phyloP scores from a whole-genome alignment of 2,113 vertebrate genomes.

The Alexandromys fortis region DNA sequence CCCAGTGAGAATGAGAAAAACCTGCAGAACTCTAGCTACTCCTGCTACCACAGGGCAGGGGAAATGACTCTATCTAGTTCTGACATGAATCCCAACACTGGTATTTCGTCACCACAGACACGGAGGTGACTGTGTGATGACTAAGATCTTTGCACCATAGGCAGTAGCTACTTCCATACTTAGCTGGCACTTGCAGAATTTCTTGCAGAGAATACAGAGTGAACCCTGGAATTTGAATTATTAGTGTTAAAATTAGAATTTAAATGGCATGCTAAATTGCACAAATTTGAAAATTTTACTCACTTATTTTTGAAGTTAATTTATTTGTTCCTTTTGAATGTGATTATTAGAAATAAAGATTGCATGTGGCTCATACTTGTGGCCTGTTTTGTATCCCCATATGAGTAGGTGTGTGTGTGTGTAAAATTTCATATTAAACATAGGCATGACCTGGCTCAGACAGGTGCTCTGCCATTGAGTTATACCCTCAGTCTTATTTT shows the following conservation, averaged over 20 bases:
- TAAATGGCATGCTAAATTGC: not conserved
- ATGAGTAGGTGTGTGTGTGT: not conserved
- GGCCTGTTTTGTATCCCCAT: not conserved
- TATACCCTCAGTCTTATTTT: not conserved
- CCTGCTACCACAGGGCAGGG: not conserved
- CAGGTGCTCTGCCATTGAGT: not conserved
- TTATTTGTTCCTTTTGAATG: not conserved
- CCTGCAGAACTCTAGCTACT: not conserved
- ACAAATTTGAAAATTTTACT: not conserved
- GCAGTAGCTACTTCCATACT: too few species aligned
- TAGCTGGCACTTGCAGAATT: not conserved
- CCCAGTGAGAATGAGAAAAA: not conserved
- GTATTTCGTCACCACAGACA: not conserved
- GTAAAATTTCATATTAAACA: not conserved
- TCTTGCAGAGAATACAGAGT: not conserved
- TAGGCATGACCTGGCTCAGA: not conserved
- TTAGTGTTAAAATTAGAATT: not conserved
- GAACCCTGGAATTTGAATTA: not conserved
- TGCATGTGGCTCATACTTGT: not conserved
- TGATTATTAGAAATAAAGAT: not conserved
- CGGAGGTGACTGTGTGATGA: not conserved
- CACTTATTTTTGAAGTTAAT: not conserved
- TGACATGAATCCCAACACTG: not conserved
- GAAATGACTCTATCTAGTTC: not conserved
- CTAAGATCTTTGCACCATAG: not conserved